Evolutionary conservation across 2,797 vertebrate genomes (phyloP), one percentile per base, ranked within the genome.

Genomic region (Falco berigora): DNA sequence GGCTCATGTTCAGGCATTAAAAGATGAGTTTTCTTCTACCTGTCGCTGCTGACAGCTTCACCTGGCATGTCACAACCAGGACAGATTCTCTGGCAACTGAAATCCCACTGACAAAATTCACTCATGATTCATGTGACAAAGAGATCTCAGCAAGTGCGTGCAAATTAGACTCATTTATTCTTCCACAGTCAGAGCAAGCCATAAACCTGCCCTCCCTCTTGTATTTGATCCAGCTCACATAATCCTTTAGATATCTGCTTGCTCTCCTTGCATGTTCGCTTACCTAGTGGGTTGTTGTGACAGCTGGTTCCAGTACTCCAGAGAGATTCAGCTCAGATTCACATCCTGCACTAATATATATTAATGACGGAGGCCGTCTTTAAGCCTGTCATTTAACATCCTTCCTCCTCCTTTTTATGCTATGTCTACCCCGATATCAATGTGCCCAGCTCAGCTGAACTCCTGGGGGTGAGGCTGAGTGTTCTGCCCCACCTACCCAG

Each of bases 11-110:
- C 76, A 91, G 61, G 27, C 69, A 28, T 32, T 83, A 73, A 81
- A 95, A 94, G n/a, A 69, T 71, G 64, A 79, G 12, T 81, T 90
- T 88, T 87, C 66, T 91, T 92, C 58, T 91, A 66, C 75, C 82
- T 91, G 66, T 88, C 72, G 62, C 38, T 67, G 44, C 69, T 94
- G 77, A 94, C 56, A 91, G 68, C 76, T 96, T 76, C 67, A 95
- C 83, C 75, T 86, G 73, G 49, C 19, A n/a, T 74, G 67, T 94
- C 68, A 77, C 34, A 89, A 36, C 61, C 78, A 63, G 71, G 34
- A 59, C 71, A 90, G 49, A 49, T 92, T 92, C 80, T 75, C 53
- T 88, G 71, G 78, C 71, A 93, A 42, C 49, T 80, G 76, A 88
- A 92, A 88, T 93, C 82, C 59, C 75, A 64, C 58, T 72, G 75